Base-by-base conservation (phyloP, 2,888 invertebrate species). In the Trachelus stipa region DNA sequence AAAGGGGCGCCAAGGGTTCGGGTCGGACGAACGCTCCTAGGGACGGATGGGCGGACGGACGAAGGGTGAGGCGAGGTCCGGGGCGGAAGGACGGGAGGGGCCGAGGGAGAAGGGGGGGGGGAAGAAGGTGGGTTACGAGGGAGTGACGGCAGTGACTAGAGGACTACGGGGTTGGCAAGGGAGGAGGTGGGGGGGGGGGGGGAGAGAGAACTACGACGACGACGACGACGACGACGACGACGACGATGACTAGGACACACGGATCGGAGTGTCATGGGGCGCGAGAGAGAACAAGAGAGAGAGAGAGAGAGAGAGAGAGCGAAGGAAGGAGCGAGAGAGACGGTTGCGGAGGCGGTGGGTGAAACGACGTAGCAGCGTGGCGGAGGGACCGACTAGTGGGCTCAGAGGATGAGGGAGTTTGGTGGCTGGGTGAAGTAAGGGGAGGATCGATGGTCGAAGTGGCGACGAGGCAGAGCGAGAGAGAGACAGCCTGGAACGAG, bases 1-100 rank as follows among this genome's bases (percentile, higher is more conserved):
- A 86, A 88, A 88, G 88, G 86, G 88, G 88, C 86, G 88, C 88
- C 87, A 86, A 88, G 86, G 87, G 88, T 87, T 87, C 83, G 87
- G 82, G 82, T 85, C 84, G 85, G 86, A 80, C 69, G 76, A 77
- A 80, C 73, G 79, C 73, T 77, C 80, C 79, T 77, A 77, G 40
- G 75, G 79, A 37, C 79, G 76, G 78, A 77, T 76, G 77, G 75
- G 78, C 73, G 78, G 76, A 79, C 76, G 79, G 81, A 80, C 80
- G 82, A 75, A 77, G 77, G 77, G 79, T 40, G 78, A 76, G 77
- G 69, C 73, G 73, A 37, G 76, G 33, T 33, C 76, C 75, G 80
- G 81, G 79, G 80, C 79, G 73, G 12, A 75, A 75, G 33, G 77
- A 40, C 34, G 73, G 73, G 78, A n/a, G 69, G 76, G 76, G 78